Evolutionary conservation across 2,888 invertebrate genomes (phyloP).

Genomic region (Neoitamus cyanurus): DNA sequence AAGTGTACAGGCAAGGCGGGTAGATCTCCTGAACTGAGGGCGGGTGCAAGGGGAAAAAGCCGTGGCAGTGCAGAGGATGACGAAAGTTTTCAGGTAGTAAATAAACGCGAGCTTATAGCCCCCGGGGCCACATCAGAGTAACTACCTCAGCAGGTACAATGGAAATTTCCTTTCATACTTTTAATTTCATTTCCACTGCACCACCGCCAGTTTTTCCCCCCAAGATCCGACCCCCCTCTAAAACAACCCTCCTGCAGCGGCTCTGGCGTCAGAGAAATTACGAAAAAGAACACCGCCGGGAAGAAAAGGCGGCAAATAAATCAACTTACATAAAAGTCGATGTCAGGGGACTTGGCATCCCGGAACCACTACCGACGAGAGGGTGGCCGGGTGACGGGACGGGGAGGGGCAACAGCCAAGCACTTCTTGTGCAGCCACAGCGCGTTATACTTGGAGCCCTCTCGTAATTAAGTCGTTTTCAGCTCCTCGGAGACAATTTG

Average conservation of each 20-base stretch:
- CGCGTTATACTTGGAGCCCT: constrained; percentile 47
- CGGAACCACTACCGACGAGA: not conserved
- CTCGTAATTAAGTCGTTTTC: constrained; percentile 45
- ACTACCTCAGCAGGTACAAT: constrained; percentile 11
- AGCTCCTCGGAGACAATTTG: constrained; percentile 32
- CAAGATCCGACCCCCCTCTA: not conserved
- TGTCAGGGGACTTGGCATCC: constrained; percentile 1
- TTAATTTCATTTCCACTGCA: constrained; percentile 18
- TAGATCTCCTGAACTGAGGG: not conserved
- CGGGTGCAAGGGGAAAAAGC: not conserved
- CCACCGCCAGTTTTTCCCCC: not conserved
- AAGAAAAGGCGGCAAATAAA: constrained; percentile 32
- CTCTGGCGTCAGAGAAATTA: not conserved
- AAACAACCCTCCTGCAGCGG: not conserved
- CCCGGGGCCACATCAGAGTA: not conserved
- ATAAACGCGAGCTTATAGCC: constrained; percentile 27
- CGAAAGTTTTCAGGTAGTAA: constrained; percentile 17
- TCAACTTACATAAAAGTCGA: constrained; percentile 19
- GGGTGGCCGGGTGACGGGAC: not conserved
- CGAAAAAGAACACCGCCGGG: constrained; percentile 3
- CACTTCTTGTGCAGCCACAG: not conserved
- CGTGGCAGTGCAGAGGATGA: not conserved
- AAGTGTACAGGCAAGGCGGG: not conserved
- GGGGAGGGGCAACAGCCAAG: not conserved
- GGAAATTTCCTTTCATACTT: constrained; percentile 11